Evolutionary conservation across 2,113 vertebrate species (phyloP), one percentile per base, ranked within the genome.

Genomic region (Eptesicus fuscus): DNA sequence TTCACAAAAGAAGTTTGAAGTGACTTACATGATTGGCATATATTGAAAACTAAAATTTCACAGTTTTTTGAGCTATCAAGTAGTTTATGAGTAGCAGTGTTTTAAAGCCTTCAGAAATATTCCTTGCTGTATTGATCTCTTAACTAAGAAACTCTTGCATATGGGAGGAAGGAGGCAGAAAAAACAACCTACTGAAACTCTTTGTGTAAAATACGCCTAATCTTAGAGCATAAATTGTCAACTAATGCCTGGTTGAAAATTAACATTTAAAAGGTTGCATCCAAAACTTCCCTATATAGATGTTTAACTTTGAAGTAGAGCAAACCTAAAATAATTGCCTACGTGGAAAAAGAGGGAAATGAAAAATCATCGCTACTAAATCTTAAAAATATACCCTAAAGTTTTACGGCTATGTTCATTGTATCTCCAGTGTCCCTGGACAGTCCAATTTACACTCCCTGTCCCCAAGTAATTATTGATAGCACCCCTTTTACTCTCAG

Each of bases 121-220:
- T 93, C 6, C 28, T 93, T 79, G 37, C 5, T 56, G 44, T 65
- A 56, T 35, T 30, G 56, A 83, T 28, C 32, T 70, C 74, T 74
- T 95, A 86, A 88, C 69, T 88, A 93, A 95, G 40, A 96, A 94
- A 77, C 28, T 73, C 82, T 88, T 95, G 30, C 37, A 51, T 76
- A 70, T 73, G 71, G 9, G 59, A 88, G 6, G 23, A 86, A 71
- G 51, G 5, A 40, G 23, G 11, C 23, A 47, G 63, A 4, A 12
- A 70, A 91, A 93, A 63, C 28, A 85, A 44, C 9, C 5, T 83
- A 28, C 25, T 63, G 32, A 92, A 95, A 88, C 25, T 69, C 88
- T 84, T 65, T 89, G 13, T 76, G 11, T 91, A 92, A 85, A 71
- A 85, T 83, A 53, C 40, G 14, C 3, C 28, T 96, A 78, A 49